Evolutionary conservation across 2,888 invertebrate species (phyloP).

Genomic region (Patella depressa): DNA sequence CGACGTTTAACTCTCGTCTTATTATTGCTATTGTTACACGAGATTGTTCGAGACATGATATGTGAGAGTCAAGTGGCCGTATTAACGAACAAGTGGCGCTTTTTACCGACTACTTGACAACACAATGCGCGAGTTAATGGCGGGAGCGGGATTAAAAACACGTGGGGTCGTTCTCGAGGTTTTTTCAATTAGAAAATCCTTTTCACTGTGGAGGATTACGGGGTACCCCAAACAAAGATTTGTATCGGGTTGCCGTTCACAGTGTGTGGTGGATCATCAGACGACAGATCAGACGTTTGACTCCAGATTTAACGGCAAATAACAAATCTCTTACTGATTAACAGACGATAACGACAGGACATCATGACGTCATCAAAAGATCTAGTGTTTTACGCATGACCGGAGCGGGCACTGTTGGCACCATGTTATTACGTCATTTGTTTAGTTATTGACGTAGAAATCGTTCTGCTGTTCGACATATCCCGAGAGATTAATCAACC

Average conservation of each 20-base stretch:
- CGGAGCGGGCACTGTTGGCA: too few species aligned
- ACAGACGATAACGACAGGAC: background rate
- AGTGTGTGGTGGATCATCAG: too few species aligned
- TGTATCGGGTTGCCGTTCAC: too few species aligned
- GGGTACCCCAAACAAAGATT: too few species aligned
- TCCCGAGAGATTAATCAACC: too few species aligned
- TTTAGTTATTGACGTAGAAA: too few species aligned
- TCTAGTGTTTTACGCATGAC: too few species aligned
- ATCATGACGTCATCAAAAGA: background rate
- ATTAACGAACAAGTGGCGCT: background rate
- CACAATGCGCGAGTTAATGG: constrained; percentile 7
- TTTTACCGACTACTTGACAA: constrained; percentile 7
- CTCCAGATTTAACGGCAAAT: too few species aligned
- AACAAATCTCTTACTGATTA: too few species aligned
- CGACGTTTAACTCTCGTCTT: background rate
- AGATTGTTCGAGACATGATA: constrained; percentile 1
- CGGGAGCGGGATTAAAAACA: constrained; percentile 4
- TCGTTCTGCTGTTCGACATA: too few species aligned
- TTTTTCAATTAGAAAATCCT: constrained; percentile 5
- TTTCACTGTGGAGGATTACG: background rate
- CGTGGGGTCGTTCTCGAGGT: constrained; percentile 4
- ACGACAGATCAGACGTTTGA: too few species aligned
- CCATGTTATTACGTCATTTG: too few species aligned
- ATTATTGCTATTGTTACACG: background rate
- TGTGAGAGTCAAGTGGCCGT: background rate